Evolutionary conservation across 2,113 vertebrate species (phyloP), one percentile per base, ranked within the genome.

Genomic region (Rousettus leschenaultii): DNA sequence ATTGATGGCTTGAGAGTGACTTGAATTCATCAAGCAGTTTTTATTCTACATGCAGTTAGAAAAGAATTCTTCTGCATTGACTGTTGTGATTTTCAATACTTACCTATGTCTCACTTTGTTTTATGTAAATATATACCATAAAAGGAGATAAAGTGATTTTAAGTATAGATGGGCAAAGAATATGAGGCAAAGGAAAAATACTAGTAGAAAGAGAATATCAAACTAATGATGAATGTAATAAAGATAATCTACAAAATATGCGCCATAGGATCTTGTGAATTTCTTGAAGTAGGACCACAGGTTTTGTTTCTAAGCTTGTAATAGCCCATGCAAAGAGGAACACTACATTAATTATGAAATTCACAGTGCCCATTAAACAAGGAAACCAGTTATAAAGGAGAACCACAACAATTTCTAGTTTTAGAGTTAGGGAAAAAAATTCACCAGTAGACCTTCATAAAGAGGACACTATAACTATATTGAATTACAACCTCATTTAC

Each of bases 21-120:
- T 75, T 93, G 73, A 93, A 93, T 91, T 89, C 33, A 88, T 97
- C 68, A 95, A 80, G 51, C 33, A 35, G 43, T 21, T 70, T 90
- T 93, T 59, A 89, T 33, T 79, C 55, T 79, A 15, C 55, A 16
- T 18, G 21, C 71, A 86, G 28, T 73, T 84, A 43, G 43, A 83
- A 88, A 93, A 95, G 74, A 95, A 94, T 74, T 91, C 11, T 33
- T 48, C 6, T 89, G 15, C 10, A 63, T 61, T 78, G 35, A n/a
- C 0, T 88, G 35, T 48, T 86, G n/a, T 79, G 59, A 70, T 71
- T 92, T 89, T 84, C 83, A 96, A 61, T 91, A 48, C 9, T 86
- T 59, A 80, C 11, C 14, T 82, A 21, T 88, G 66, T 6, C 26
- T 26, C 5, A 43, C 10, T 38, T 88, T 70, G 4, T 70, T 91